Base-by-base conservation (phyloP, 2,113 vertebrate species). In the Corythoichthys intestinalis region DNA sequence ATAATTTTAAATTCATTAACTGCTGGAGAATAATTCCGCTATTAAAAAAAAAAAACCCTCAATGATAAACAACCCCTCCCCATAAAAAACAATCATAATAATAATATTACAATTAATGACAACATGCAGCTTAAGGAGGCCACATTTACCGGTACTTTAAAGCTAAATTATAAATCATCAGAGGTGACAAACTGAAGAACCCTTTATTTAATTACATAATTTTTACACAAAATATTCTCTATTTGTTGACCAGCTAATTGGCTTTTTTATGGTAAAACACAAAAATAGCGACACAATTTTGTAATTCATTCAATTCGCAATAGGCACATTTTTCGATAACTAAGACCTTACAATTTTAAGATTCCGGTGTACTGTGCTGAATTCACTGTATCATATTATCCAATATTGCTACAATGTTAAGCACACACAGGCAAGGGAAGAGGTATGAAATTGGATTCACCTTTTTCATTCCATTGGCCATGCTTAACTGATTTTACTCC, bases 371-470 rank as follows among this genome's bases (percentile, higher is more conserved):
- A 58, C 56, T 44, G 41, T 44, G 9, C 41, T 44, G 41, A 44
- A 7, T 44, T 44, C 41, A 44, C 9, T 58, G 13, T 37, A 58
- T 58, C 56, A 58, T 37, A 34, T 58, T 13, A 56, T 56, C 20
- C 53, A n/a, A 12, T 11, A 34, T 56, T 56, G 53, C 9, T 20
- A 34, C 53, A 56, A 28, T 56, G 15, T 56, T 15, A 15, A 37
- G 39, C 10, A 41, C 4, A 46, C 4, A 6, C 60, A 13, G 39
- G n/a, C 17, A 63, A 20, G n/a, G 47, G 4, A 59, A 54, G 41
- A 35, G 49, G 61, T 6, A 7, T 66, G 52, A 50, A 70, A 65
- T 34, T 44, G 65, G 17, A 71, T 49, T 46, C 56, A n/a, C 34
- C 50, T 38, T 46, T 60, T 66, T 50, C 13, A 67, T 70, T 61